Evolutionary conservation across 2,888 invertebrate genomes (phyloP).

Genomic region (Dinocampus coccinellae): DNA sequence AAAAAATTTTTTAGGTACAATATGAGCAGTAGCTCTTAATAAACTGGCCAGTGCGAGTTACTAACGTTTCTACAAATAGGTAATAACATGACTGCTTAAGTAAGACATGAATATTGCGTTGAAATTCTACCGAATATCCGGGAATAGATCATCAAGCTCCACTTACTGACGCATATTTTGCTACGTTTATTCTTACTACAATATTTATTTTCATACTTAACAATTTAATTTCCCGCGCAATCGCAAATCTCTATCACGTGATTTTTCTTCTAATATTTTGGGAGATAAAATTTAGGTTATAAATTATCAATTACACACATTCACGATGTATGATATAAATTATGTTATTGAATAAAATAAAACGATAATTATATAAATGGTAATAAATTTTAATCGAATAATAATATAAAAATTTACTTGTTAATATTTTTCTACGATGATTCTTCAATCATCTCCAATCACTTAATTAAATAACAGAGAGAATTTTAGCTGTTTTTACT

Average conservation of each 20-base stretch:
- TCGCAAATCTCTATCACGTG: neutral
- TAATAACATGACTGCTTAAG: constrained; percentile 18
- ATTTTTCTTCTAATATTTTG: too few relatives aligned
- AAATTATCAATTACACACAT: neutral
- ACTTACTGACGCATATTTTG: neutral
- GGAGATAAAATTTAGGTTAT: neutral
- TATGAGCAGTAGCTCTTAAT: neutral
- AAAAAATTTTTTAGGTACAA: neutral
- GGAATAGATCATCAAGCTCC: constrained; percentile 14
- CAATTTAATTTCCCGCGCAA: constrained; percentile 4
- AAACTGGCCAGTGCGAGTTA: constrained; percentile 10
- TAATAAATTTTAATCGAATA: too few relatives aligned
- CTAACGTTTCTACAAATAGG: constrained; percentile 29
- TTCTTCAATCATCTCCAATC: too few relatives aligned
- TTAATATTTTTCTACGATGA: too few relatives aligned
- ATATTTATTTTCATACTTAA: neutral
- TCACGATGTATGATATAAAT: too few relatives aligned
- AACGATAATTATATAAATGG: too few relatives aligned
- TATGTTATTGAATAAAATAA: too few relatives aligned
- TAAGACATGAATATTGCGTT: neutral
- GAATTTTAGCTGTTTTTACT: too few relatives aligned
- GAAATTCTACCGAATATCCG: constrained; percentile 5
- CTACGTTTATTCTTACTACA: neutral
- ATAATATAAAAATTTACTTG: too few relatives aligned
- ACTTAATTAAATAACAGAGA: too few relatives aligned